phyloP scores from a whole-genome alignment of 2,113 vertebrate genomes.

The Aspidoscelis tigris region DNA sequence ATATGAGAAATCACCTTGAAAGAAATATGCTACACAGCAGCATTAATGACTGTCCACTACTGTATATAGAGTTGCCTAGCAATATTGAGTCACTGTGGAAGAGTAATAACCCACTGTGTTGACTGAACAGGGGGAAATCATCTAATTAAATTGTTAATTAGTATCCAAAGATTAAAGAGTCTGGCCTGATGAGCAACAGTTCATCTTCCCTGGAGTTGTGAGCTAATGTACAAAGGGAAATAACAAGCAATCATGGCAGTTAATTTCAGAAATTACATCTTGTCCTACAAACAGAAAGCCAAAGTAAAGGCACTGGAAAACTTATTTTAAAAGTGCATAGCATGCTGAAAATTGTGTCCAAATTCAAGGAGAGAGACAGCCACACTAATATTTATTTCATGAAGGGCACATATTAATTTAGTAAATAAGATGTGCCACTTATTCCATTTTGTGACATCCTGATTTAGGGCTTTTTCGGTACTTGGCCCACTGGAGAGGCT shows the following conservation, averaged over 20 bases:
- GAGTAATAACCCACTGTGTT: constrained; percentile 7
- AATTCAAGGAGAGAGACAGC: not conserved
- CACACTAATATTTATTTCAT: not conserved
- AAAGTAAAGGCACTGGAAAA: not conserved
- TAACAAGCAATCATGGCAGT: not conserved
- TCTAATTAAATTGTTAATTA: constrained; percentile 31
- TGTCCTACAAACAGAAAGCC: not conserved
- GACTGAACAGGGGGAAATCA: not conserved
- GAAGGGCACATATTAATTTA: not conserved
- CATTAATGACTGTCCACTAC: not conserved
- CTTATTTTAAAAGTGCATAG: too few relatives aligned
- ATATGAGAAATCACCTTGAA: not conserved
- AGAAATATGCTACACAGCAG: too few relatives aligned
- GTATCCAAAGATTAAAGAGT: constrained; percentile 17
- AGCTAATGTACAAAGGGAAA: not conserved
- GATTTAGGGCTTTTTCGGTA: too few relatives aligned
- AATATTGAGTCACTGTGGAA: constrained; percentile 2
- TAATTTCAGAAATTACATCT: not conserved
- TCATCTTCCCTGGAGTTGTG: not conserved
- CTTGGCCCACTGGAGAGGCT: too few relatives aligned
- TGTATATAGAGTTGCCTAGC: constrained; percentile 11
- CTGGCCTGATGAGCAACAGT: constrained; percentile 7
- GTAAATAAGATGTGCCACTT: not conserved
- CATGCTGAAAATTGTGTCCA: too few relatives aligned
- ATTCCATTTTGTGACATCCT: too few relatives aligned